Conservation (phyloP, 2,888 invertebrate species). For the Leptodirus hochenwartii region DNA sequence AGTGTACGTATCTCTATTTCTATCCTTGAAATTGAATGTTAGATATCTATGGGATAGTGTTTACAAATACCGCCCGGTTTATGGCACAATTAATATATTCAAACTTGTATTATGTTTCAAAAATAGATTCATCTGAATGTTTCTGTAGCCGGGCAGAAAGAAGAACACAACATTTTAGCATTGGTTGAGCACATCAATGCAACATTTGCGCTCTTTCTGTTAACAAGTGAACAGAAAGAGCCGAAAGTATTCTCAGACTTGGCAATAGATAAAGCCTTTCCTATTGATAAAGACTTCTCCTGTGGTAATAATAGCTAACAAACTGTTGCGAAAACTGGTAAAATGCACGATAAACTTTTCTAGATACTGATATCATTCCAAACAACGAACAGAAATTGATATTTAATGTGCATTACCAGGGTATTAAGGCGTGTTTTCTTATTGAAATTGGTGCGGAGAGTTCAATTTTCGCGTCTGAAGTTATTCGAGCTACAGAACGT, state of each 20-base stretch:
- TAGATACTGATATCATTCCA: slow-evolving; percentile 33
- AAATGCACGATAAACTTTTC: slow-evolving; percentile 23
- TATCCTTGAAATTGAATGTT: no score
- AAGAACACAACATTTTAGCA: slow-evolving; percentile 34
- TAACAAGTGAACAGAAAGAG: slow-evolving; percentile 39
- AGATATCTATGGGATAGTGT: no score
- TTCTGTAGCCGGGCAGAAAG: slow-evolving; percentile 27
- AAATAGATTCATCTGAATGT: slow-evolving; percentile 26
- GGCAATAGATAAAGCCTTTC: slow-evolving; percentile 61
- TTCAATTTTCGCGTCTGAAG: slow-evolving; percentile 53
- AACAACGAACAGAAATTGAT: slow-evolving; percentile 31
- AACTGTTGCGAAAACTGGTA: slow-evolving; percentile 3
- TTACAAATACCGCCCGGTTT: no score
- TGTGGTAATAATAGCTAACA: slow-evolving; percentile 30
- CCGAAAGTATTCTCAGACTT: slow-evolving; percentile 59
- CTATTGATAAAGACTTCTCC: slow-evolving; percentile 62
- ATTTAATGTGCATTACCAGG: slow-evolving; percentile 33
- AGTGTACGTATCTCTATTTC: no score
- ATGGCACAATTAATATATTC: no score
- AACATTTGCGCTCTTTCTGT: slow-evolving; percentile 36
- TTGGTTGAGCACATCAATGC: slow-evolving; percentile 37
- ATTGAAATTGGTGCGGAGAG: slow-evolving; percentile 39
- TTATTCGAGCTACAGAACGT: slow-evolving; percentile 56
- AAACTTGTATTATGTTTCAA: no score
- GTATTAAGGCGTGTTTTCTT: slow-evolving; percentile 32